phyloP scores from a whole-genome alignment of 2,113 vertebrate genomes.

The Craseonycteris thonglongyai region DNA sequence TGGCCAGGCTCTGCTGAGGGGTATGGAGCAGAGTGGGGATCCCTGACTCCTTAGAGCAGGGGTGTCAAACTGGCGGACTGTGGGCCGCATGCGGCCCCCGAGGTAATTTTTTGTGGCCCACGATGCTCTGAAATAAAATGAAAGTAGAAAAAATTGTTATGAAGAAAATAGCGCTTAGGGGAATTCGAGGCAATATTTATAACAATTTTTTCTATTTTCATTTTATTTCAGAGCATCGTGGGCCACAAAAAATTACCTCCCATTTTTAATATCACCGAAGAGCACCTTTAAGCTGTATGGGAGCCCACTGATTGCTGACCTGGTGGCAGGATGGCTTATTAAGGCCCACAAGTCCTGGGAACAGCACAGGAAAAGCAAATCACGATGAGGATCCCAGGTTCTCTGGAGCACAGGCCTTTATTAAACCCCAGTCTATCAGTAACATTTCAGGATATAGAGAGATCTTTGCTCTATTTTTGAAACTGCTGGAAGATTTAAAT shows the following conservation, averaged over 20 bases:
- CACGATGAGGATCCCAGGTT: background rate
- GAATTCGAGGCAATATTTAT: no score
- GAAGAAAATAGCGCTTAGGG: no score
- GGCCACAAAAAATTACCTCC: no score
- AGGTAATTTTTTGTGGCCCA: no score
- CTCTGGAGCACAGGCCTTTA: background rate
- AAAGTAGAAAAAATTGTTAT: no score
- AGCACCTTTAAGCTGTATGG: no score
- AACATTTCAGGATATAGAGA: background rate
- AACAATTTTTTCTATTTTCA: no score
- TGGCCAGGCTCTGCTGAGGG: background rate
- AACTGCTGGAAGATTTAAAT: background rate
- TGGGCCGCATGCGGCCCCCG: no score
- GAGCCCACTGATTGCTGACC: background rate
- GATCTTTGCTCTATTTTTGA: background rate
- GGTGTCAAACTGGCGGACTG: no score
- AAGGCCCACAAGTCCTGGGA: background rate
- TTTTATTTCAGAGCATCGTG: no score
- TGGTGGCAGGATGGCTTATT: background rate
- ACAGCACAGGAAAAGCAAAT: background rate
- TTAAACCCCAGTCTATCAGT: background rate
- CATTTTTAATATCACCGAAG: background rate
- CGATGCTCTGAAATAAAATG: no score
- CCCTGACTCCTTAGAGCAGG: background rate
- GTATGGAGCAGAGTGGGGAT: no score